Base-by-base conservation (phyloP, 2,888 invertebrate genomes). In the Leptogaster cylindrica region DNA sequence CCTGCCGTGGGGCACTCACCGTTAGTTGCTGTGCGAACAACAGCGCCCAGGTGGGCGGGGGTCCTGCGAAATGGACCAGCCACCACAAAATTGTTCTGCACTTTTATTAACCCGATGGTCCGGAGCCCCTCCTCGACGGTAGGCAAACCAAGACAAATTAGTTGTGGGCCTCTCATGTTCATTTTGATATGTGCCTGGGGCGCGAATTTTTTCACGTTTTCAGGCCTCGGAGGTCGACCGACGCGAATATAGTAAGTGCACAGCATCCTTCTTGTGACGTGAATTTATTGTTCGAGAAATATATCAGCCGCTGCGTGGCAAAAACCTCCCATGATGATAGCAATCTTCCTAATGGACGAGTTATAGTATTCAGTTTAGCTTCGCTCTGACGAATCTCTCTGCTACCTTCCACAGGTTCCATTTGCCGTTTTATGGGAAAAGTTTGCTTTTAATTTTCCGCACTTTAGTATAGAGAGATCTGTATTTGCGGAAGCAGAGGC, bases 1-100 rank as follows among this genome's bases (percentile, higher is more conserved):
- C 33, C 52, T 33, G 31, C 16, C 33, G n/a, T 52, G 20, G 46
- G 46, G 12, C 25, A 46, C 23, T 46, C 6, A 7, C 18, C 33
- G 20, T 1, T 31, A 16, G 1, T 8, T 50, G 12, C 28, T 28
- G 18, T 16, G 25, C 5, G 6, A 18, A 20, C 6, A n/a, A n/a
- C 20, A n/a, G 28, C 14, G 6, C 51, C 27, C 14, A 16, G 51
- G 28, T 6, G 10, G 12, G 10, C 28, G 14, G 31, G 16, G 28
- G 27, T 10, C 31, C 18, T 39, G 39, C 41, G 39, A 58, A 39
- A 14, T 58, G 58, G 58, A 58, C 14, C 39, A 36, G 14, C 58
- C 41, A 55, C 33, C 18, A 55, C 55, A 25, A 58, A 58, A 58
- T 58, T 58, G 58, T 58, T 58, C 41, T 58, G 58, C 58, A 58